Base-by-base conservation (phyloP, 1,140 invertebrate genomes). In the Drosophila mauritiana region DNA sequence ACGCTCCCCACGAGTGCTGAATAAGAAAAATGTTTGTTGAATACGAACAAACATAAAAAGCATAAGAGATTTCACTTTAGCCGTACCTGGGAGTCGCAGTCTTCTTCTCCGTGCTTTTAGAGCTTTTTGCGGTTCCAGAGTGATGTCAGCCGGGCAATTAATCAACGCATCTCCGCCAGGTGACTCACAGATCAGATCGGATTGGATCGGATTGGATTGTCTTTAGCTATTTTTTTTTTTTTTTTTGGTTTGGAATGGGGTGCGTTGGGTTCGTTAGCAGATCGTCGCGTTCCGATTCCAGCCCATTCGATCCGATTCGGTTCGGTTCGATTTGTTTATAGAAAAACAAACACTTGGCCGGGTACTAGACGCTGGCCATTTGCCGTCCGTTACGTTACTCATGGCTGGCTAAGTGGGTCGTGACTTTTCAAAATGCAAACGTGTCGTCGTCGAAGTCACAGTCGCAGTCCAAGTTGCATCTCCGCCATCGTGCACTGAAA, bases 371-470 rank as follows among this genome's bases (percentile, higher is more conserved):
- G 74, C 63, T 76, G 78, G 78, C 74, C 78, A 68, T 68, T 55
- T 59, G 84, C 78, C 80, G 53, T 56, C 67, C 67, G 67, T 70
- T 70, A 70, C 83, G 83, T 88, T 89, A 88, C 84, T 89, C 84
- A 83, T 88, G 84, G 83, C 48, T 88, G 84, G 84, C 83, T 88
- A 88, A 88, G 83, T 88, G 84, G 83, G 83, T 88, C 83, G 84
- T 88, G 83, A 88, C 83, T 88, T 88, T 88, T 88, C 84, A 88
- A 88, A 88, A 89, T 88, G 82, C 82, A 86, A 86, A 86, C 82
- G 79, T 88, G 79, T 88, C 82, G 80, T 79, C 69, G 75, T 65
- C 76, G 64, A 39, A 39, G 51, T 78, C 76, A 65, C 58, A 73
- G 73, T 74, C 68, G 75, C 59, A 64, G 78, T 56, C 80, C 73